Conservation (phyloP, 1,140 invertebrate species). For the Rhagoletis pomonella region DNA sequence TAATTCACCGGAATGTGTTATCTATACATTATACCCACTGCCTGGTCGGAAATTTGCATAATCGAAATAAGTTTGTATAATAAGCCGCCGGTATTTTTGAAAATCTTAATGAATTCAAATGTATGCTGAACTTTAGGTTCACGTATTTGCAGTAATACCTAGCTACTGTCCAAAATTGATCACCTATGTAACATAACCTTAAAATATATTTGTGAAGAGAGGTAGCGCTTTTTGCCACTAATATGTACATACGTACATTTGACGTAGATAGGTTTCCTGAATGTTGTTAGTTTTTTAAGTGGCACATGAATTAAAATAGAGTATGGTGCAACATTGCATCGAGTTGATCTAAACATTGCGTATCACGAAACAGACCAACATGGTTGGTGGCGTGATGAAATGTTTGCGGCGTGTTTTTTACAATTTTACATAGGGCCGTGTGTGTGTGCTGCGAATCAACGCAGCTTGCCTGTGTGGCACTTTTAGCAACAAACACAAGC, state of each 20-base stretch:
- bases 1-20: too few relatives aligned
- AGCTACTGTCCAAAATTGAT: background rate
- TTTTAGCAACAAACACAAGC: background rate
- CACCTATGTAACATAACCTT: constrained; percentile 34
- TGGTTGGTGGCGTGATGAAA: constrained; percentile 17
- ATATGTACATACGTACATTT: too few relatives aligned
- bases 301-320: background rate
- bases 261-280: too few relatives aligned
- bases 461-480: constrained; percentile 43
- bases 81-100: too few relatives aligned
- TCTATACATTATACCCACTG: too few relatives aligned
- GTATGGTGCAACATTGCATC: background rate
- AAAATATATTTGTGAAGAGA: background rate
- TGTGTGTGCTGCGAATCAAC: constrained; percentile 4
- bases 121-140: background rate
- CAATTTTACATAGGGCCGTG: constrained; percentile 21
- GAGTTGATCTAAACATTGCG: background rate
- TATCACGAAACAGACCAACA: background rate
- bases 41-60: too few relatives aligned
- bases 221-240: background rate
- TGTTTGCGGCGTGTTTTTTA: constrained; percentile 30
- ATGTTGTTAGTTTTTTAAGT: too few relatives aligned
- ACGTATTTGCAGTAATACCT: background rate
- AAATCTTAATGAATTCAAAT: background rate
- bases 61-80: too few relatives aligned